These are phyloP conservation scores for Solenopsis fugax DNA, from an alignment of 1,140 invertebrate species.

Conservation along the genomic window DNA sequence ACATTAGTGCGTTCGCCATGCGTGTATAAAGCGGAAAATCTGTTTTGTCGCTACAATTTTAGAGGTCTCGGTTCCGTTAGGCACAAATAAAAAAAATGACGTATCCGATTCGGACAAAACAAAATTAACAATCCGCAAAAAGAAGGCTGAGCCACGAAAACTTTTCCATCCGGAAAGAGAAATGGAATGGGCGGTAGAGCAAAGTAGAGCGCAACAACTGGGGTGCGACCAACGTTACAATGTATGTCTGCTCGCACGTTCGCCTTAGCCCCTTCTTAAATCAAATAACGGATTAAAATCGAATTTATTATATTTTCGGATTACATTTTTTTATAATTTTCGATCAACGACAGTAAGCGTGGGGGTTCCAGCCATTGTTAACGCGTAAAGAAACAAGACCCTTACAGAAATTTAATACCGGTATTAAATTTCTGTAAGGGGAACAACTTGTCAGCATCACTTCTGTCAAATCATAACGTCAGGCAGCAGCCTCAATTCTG, in stretches of 20 bases:
- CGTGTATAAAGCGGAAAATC: not conserved
- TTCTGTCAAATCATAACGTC: not conserved
- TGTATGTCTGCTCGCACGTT: not conserved
- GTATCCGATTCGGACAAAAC: not conserved
- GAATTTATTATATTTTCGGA: not conserved
- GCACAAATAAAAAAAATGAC: not conserved
- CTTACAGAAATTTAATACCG: no score
- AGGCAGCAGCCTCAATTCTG: not conserved
- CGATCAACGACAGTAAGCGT: not conserved
- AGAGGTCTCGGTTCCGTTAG: not conserved
- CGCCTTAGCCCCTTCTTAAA: not conserved
- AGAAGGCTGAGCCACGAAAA: not conserved
- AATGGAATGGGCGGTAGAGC: not conserved
- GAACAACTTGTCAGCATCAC: not conserved
- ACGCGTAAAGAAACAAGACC: not conserved
- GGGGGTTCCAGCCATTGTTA: not conserved
- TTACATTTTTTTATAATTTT: not conserved
- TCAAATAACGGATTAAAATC: not conserved
- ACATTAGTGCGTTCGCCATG: not conserved
- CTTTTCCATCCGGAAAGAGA: slow-evolving; percentile 24
- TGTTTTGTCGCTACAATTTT: not conserved
- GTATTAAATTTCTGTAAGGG: no score
- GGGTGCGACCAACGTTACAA: slow-evolving; percentile 46
- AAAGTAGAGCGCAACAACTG: slow-evolving; percentile 19
- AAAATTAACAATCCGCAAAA: not conserved